A percentile compares a stretch with the other conserved stretches of the same genome.
phyloP scores from a whole-genome alignment of 2,797 vertebrate genomes.

The Ptychobarbus kaznakovi region DNA sequence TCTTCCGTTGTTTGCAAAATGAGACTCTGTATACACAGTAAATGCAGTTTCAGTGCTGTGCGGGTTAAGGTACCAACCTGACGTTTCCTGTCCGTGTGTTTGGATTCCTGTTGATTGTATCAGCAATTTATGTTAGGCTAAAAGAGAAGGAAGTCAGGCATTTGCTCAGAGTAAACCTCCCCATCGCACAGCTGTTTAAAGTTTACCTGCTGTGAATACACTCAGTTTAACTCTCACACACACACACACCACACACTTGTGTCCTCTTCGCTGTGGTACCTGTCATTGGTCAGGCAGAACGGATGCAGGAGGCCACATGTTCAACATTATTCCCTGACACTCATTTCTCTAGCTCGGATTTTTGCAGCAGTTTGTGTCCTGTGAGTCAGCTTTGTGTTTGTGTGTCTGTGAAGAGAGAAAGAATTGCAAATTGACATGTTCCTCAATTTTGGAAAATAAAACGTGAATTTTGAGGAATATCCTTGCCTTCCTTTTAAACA shows the following conservation, averaged over 20 bases:
- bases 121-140: conserved; percentile 70
- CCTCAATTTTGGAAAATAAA: neutral
- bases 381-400: neutral
- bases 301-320: conserved; percentile 5
- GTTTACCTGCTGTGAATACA: conserved; percentile 80
- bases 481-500: neutral
- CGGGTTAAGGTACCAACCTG: conserved; percentile 53
- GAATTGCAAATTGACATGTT: neutral
- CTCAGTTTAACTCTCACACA: conserved; percentile 54
- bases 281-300: conserved; percentile 43
- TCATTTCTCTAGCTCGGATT: conserved; percentile 45
- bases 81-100: conserved; percentile 63
- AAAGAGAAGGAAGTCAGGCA: conserved; percentile 74
- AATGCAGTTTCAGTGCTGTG: conserved; percentile 54
- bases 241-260: conserved; percentile 7
- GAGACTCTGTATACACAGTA: conserved; percentile 2
- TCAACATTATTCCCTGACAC: neutral
- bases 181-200: conserved; percentile 66
- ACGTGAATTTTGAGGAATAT: neutral
- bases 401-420: neutral
- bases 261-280: conserved; percentile 40
- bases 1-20: conserved; percentile 41
- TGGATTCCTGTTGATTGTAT: conserved; percentile 47
- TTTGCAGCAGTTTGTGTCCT: neutral
- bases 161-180: conserved; percentile 77